A percentile compares a stretch with the other conserved stretches of the same genome.
phyloP scores from a whole-genome alignment of 2,888 invertebrate genomes.

The Trypoxylon attenuatum region DNA sequence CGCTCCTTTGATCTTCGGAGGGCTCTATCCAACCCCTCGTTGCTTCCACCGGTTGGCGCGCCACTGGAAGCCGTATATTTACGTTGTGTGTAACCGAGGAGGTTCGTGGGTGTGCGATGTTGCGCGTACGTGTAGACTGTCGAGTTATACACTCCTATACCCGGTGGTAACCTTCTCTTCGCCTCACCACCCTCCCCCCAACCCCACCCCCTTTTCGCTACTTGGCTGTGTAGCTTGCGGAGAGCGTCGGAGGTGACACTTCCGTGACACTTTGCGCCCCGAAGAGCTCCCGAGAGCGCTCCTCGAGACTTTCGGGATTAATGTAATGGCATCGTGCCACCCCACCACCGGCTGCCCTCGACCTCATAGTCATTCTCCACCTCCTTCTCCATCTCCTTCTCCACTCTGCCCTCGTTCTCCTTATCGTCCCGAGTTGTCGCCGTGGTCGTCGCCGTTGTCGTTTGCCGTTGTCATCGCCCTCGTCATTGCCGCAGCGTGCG shows the following conservation, averaged over 20 bases:
- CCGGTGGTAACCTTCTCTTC: not conserved
- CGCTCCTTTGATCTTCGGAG: constrained; percentile 63
- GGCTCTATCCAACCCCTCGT: constrained; percentile 14
- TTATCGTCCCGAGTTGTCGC: constrained; percentile 7
- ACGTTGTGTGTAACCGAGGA: constrained; percentile 3
- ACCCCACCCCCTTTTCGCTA: constrained; percentile 12
- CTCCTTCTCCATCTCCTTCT: constrained; percentile 1
- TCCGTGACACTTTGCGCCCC: constrained; percentile 59
- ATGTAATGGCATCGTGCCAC: constrained; percentile 44
- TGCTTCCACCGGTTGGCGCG: constrained; percentile 3
- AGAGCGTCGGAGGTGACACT: constrained; percentile 64
- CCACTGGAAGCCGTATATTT: constrained; percentile 13
- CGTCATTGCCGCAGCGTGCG: too few species aligned
- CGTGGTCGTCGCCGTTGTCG: constrained; percentile 26
- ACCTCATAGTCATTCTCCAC: constrained; percentile 17
- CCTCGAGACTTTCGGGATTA: constrained; percentile 52
- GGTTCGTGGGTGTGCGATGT: too few species aligned
- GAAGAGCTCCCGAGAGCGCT: constrained; percentile 50
- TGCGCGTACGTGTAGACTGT: not conserved
- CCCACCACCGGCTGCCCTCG: constrained; percentile 1
- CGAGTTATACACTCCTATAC: not conserved
- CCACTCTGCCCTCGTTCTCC: constrained; percentile 39
- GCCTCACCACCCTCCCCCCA: not conserved
- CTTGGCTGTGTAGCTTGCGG: constrained; percentile 36
- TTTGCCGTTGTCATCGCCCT: too few species aligned